A percentile compares a stretch with the other conserved stretches of the same genome.
Evolutionary conservation across 2,797 vertebrate genomes (phyloP).

Genomic region (Clarias platycephalus): DNA sequence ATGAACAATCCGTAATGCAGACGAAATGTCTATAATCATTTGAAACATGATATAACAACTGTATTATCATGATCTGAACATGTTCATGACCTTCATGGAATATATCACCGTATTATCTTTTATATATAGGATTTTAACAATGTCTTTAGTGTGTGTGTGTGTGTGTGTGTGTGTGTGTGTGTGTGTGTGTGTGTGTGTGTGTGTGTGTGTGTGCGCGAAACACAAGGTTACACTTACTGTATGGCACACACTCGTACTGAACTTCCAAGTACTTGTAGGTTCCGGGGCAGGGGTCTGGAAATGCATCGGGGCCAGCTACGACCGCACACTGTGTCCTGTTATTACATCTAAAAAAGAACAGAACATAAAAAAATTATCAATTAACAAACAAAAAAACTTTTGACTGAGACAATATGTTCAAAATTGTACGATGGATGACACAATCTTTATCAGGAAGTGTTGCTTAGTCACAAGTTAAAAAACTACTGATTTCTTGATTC

Average conservation of each 20-base stretch:
- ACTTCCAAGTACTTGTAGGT: constrained; percentile 98
- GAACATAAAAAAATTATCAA: not conserved
- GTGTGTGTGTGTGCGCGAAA: not conserved
- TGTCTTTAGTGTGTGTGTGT: not conserved
- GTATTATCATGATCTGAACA: not conserved
- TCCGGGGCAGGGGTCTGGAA: constrained; percentile 95
- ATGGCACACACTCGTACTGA: constrained; percentile 97
- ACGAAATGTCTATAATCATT: not conserved
- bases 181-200: not conserved
- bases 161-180: not conserved
- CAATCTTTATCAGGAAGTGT: not conserved
- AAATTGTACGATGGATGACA: not conserved
- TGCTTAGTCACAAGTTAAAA: not conserved
- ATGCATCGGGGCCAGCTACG: constrained; percentile 93
- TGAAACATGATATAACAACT: not conserved
- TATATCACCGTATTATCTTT: not conserved
- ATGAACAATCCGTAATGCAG: not conserved
- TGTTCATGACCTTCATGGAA: not conserved
- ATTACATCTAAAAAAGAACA: constrained; percentile 84
- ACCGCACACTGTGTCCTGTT: constrained; percentile 97
- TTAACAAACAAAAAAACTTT: not conserved
- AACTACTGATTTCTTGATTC: too few relatives aligned
- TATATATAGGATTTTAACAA: not conserved
- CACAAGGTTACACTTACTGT: constrained; percentile 84
- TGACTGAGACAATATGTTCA: not conserved